A percentile compares a stretch with the other conserved stretches of the same genome.
Evolutionary conservation across 2,888 invertebrate species (phyloP).

Genomic region (Drosophila borborema): DNA sequence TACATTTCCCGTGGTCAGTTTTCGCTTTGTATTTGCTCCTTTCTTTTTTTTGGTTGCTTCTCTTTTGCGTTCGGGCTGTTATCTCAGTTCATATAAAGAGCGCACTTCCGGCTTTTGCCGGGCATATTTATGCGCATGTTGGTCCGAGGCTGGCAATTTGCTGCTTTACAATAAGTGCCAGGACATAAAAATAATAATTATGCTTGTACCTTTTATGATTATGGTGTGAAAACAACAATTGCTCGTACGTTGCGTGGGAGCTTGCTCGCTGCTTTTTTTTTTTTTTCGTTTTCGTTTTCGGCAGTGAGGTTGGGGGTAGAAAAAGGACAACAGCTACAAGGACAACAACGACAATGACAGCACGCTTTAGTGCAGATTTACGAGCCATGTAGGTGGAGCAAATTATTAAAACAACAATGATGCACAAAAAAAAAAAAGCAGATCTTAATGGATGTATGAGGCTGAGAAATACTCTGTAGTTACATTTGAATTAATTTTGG

Average conservation of each 20-base stretch:
- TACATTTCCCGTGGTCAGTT: conserved; percentile 59
- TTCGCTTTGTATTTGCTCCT: not conserved
- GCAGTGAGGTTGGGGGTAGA: not conserved
- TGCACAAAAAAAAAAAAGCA: not conserved
- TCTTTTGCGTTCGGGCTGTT: conserved; percentile 14
- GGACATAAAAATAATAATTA: conserved; percentile 83
- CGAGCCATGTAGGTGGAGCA: conserved; percentile 72
- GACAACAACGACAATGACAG: conserved; percentile 22
- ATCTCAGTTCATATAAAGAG: conserved; percentile 50
- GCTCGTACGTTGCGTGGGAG: conserved; percentile 37
- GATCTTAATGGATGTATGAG: not conserved
- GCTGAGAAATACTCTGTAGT: conserved; percentile 3
- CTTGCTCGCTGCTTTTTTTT: not conserved
- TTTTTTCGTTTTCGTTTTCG: not conserved
- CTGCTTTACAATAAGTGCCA: conserved; percentile 80
- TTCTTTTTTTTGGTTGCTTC: not conserved
- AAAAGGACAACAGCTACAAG: conserved; percentile 27
- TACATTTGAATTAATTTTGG: not conserved
- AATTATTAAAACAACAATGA: conserved; percentile 77
- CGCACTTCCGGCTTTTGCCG: conserved; percentile 32
- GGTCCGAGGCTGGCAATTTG: conserved; percentile 76
- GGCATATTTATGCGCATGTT: conserved; percentile 61
- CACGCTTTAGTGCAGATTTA: conserved; percentile 70
- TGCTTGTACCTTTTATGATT: conserved; percentile 82
- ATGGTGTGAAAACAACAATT: conserved; percentile 81